phyloP scores from a whole-genome alignment of 2,888 invertebrate genomes.

The Mythimna pallens region DNA sequence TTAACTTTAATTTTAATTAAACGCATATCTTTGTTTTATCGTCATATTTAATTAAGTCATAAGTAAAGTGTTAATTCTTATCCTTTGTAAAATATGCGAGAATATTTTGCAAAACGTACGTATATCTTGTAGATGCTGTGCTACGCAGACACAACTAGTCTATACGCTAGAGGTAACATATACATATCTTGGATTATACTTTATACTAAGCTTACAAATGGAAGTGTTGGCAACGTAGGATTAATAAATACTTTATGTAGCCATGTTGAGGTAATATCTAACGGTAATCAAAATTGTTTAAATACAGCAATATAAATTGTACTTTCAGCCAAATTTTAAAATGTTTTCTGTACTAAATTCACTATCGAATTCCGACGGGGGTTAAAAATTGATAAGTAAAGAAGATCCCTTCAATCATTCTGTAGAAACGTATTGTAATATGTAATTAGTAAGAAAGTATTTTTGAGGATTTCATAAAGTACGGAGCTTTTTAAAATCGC shows the following conservation, averaged over 20 bases:
- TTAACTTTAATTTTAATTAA: slow-evolving; percentile 68
- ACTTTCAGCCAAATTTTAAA: no score
- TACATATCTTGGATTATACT: not conserved
- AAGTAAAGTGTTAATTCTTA: slow-evolving; percentile 17
- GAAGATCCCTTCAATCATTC: not conserved
- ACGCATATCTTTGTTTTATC: slow-evolving; percentile 42
- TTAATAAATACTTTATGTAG: not conserved
- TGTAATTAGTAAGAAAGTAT: not conserved
- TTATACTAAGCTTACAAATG: not conserved
- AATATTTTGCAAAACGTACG: not conserved
- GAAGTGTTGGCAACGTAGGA: not conserved
- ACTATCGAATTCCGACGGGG: no score
- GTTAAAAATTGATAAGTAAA: not conserved
- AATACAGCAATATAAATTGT: not conserved
- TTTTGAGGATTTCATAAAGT: not conserved
- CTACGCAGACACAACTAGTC: not conserved
- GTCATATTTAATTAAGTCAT: slow-evolving; percentile 32
- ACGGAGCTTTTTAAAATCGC: not conserved
- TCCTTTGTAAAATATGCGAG: slow-evolving; percentile 8
- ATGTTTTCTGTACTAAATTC: no score
- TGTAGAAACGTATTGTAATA: not conserved
- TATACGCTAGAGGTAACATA: not conserved
- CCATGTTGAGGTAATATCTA: not conserved
- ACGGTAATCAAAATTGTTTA: not conserved
- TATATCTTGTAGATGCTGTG: not conserved